Base-by-base conservation (phyloP, 2,888 invertebrate species). In the Rutpela maculata region DNA sequence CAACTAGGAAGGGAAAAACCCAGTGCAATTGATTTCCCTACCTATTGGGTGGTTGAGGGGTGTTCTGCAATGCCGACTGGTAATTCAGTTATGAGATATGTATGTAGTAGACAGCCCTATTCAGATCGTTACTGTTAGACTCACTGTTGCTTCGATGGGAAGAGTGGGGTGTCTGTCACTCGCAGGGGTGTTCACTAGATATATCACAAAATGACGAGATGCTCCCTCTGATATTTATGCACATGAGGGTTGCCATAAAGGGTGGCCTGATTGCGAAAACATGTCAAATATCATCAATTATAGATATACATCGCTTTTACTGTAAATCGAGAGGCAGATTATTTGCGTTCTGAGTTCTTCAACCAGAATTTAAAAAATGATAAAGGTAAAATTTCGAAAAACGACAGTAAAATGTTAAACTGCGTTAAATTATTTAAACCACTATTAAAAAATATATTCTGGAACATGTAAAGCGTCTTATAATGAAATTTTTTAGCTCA, bases 71-170 rank as follows among this genome's bases (percentile, higher is more conserved):
- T 78, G 76, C 78, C 74, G 66, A 74, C 77, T 72, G 76, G 55
- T 81, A 83, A 83, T 80, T 83, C 80, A 78, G 80, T 83, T 83
- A 83, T 81, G 80, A 80, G 81, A 81, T 79, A 81, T 82, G 76
- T 82, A 76, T 78, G 80, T 78, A 77, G 78, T 75, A 79, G 78
- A 79, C 78, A 79, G 77, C 77, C 74, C 78, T 70, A 75, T 78
- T 78, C 76, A 78, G 80, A 74, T 78, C 77, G 80, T 77, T 78
- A 78, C 65, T 57, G 70, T 70, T 60, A 60, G 70, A 69, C 60
- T 70, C 60, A 70, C 70, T 70, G 70, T 70, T 70, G 70, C 70
- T 70, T 60, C 70, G 43, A 6, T 10, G 60, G 43, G 19, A 6
- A 22, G 60, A 60, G 75, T 60, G 68, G 50, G 67, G 59, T 26